Percentiles rank a stretch among this genome's conserved stretches.
phyloP scores from a whole-genome alignment of 2,797 vertebrate genomes.

The Periparus ater region DNA sequence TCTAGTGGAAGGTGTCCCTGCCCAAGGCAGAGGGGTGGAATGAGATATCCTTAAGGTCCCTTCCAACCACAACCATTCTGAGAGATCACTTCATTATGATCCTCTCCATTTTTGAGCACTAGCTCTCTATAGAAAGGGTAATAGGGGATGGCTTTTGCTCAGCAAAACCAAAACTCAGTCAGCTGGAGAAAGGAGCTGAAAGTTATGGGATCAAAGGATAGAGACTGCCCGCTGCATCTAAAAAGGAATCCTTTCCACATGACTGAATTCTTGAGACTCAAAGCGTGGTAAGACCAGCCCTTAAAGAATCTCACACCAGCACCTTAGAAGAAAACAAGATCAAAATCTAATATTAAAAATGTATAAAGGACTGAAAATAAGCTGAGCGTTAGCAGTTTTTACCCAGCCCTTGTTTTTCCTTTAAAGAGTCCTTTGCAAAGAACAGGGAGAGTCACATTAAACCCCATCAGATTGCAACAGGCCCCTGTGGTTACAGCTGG shows the following conservation, averaged over 20 bases:
- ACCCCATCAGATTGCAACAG: fast-evolving
- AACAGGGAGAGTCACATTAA: neutral
- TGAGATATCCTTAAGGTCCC: neutral
- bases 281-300: neutral
- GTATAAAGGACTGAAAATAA: neutral
- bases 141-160: neutral
- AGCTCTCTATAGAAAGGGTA: neutral
- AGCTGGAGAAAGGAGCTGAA: neutral
- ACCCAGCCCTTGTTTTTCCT: neutral
- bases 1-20: neutral
- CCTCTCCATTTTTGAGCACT: neutral
- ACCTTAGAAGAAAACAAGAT: neutral
- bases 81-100: neutral
- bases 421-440: neutral
- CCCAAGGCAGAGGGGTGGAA: neutral
- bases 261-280: neutral
- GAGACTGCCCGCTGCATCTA: neutral
- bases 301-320: neutral
- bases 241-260: neutral
- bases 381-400: neutral
- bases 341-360: neutral
- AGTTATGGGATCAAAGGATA: neutral
- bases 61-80: neutral
- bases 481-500: neutral
- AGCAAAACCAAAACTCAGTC: neutral